A percentile compares a stretch with the other conserved stretches of the same genome.
Conservation (phyloP, 2,113 vertebrate genomes). For the Brachyhypopomus occidentalis region DNA sequence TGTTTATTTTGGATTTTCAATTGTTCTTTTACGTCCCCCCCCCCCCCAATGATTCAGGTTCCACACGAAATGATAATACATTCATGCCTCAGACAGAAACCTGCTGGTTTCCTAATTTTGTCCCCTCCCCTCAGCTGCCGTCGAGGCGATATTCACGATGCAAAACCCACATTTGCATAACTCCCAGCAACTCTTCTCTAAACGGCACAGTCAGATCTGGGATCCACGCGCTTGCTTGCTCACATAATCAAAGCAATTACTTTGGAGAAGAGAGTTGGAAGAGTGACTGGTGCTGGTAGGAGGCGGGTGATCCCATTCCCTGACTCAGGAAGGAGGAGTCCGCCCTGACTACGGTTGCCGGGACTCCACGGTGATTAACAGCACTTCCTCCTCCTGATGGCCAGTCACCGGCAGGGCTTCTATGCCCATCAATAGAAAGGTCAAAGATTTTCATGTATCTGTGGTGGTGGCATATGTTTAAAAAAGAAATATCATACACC, state of each 20-base stretch:
- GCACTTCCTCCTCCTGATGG: background rate
- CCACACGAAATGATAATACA: background rate
- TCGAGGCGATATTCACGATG: constrained; percentile 35
- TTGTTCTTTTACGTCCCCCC: no score
- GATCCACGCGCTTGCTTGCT: background rate
- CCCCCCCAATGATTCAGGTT: background rate
- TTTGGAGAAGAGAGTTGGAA: constrained; percentile 5
- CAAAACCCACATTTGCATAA: constrained; percentile 36
- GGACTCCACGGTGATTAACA: background rate
- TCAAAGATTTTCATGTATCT: background rate
- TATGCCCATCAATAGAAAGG: background rate
- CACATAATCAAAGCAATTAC: constrained; percentile 27
- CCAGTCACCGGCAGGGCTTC: background rate
- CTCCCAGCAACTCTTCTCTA: constrained; percentile 37
- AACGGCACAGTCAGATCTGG: constrained; percentile 37
- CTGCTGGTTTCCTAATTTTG: background rate
- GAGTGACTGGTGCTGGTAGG: background rate
- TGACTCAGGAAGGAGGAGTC: background rate
- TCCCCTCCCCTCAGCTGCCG: background rate
- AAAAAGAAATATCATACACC: constrained; percentile 1
- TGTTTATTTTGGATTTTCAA: background rate
- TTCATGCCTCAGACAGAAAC: background rate
- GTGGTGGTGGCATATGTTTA: background rate
- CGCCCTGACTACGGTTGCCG: background rate
- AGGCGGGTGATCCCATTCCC: background rate